Evolutionary conservation across 2,113 vertebrate species (phyloP).

Genomic region (Saccopteryx leptura): DNA sequence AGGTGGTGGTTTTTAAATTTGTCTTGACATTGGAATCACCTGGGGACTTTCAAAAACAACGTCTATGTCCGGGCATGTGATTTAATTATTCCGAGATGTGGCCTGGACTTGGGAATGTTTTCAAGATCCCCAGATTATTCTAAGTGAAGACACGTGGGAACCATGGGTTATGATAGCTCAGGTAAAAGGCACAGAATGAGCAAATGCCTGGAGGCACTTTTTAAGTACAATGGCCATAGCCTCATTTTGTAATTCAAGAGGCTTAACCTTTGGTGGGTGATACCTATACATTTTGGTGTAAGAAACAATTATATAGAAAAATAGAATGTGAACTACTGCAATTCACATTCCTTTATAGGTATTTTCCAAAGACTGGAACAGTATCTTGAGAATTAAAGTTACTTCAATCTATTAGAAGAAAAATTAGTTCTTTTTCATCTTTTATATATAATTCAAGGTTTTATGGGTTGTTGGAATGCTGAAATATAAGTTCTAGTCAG

Average conservation of each 20-base stretch:
- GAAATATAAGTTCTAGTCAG: conserved; percentile 51
- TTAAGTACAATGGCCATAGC: background rate
- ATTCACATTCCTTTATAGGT: conserved; percentile 15
- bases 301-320: conserved; percentile 30
- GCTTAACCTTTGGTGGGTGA: background rate
- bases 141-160: conserved; percentile 14
- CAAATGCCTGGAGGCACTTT: background rate
- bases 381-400: conserved; percentile 31
- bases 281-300: background rate
- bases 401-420: conserved; percentile 24
- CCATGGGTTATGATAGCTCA: background rate
- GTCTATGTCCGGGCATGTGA: background rate
- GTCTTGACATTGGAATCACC: background rate
- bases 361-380: conserved; percentile 31
- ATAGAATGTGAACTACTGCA: conserved; percentile 8
- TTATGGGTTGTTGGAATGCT: conserved; percentile 54
- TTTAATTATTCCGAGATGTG: background rate
- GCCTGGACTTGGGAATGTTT: conserved; percentile 30
- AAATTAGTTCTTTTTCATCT: conserved; percentile 30
- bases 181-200: background rate
- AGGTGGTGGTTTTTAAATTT: background rate
- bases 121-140: background rate
- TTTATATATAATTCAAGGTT: conserved; percentile 8
- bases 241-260: conserved; percentile 13
- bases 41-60: conserved; percentile 10